Base-by-base conservation (phyloP, 2,113 vertebrate genomes). In the Baryphthengus martii region DNA sequence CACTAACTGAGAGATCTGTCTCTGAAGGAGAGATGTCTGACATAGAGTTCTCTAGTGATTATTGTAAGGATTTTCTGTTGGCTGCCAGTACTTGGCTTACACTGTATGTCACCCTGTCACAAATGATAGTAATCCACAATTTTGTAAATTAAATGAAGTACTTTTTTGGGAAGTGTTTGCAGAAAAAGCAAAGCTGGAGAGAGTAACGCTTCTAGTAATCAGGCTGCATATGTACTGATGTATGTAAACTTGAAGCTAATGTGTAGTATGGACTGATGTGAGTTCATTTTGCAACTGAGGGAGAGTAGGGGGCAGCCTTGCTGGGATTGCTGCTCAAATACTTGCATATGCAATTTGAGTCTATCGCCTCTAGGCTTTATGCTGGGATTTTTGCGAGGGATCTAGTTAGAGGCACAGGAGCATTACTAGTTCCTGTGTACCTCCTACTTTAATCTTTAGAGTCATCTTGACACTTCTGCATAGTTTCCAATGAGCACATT, bases 51-150 rank as follows among this genome's bases (percentile, higher is more conserved):
- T 82, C 15, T 5, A 31, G n/a, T 29, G 58, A 73, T 77, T 76
- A 42, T 26, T 76, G 37, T 40, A 62, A 76, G 71, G 75, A 58
- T 95, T 94, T 92, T 94, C 80, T 82, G 33, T 87, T 82, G 81
- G 25, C 56, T 90, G 75, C 75, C n/a, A 65, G n/a, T 83, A 21
- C 21, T 73, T 93, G 88, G 94, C 53, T 62, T 90, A 45, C 53
- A 45, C 50, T 88, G 0, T 70, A 14, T 66, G 25, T 85, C 70
- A 35, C 85, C 16, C 47, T 93, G 59, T 70, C 68, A 31, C 29
- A 90, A 73, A 59, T 86, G 71, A 14, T 58, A 53, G 78, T 65
- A 88, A 70, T 73, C 25, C 67, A 58, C 17, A 40, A 4, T 66
- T 94, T n/a, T 90, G 63, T 83, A 68, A 75, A 56, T 62, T 18